phyloP scores from a whole-genome alignment of 2,113 vertebrate genomes.

The Pseudonaja textilis region DNA sequence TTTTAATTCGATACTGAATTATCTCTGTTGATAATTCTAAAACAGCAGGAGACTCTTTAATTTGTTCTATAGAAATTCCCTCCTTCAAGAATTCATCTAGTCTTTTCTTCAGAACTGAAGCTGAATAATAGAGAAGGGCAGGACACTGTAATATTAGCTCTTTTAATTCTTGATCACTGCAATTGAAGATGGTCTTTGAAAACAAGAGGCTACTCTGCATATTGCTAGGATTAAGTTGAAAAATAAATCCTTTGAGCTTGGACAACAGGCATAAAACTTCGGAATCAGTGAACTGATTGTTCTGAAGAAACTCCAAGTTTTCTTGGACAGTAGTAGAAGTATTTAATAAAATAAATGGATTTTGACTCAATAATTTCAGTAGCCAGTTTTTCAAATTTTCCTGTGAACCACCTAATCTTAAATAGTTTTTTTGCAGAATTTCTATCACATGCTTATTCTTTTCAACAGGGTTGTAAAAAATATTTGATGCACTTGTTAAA shows the following conservation, averaged over 20 bases:
- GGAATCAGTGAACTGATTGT: slow-evolving; percentile 73
- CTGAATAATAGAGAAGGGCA: slow-evolving; percentile 83
- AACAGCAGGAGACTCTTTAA: slow-evolving; percentile 78
- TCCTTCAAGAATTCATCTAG: slow-evolving; percentile 73
- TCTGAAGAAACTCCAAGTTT: slow-evolving; percentile 81
- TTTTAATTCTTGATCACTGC: slow-evolving; percentile 76
- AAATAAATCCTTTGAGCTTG: slow-evolving; percentile 87
- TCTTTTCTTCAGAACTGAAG: slow-evolving; percentile 78
- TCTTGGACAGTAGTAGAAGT: slow-evolving; percentile 69
- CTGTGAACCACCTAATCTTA: slow-evolving; percentile 80
- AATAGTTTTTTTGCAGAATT: slow-evolving; percentile 78
- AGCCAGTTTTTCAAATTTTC: slow-evolving; percentile 88
- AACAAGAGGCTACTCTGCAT: slow-evolving; percentile 79
- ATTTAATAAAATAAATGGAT: slow-evolving; percentile 87
- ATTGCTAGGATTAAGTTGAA: slow-evolving; percentile 76
- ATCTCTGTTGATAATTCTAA: slow-evolving; percentile 89
- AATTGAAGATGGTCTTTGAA: slow-evolving; percentile 76
- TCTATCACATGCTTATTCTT: slow-evolving; percentile 77
- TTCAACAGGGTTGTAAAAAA: slow-evolving; percentile 81
- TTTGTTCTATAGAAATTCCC: slow-evolving; percentile 82
- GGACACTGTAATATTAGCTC: slow-evolving; percentile 81
- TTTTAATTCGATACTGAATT: slow-evolving; percentile 81
- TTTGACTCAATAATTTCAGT: slow-evolving; percentile 89
- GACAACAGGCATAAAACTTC: slow-evolving; percentile 86
- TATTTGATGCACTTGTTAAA: slow-evolving; percentile 81